These are phyloP conservation scores for Agonopterix heracliana DNA, from an alignment of 2,888 invertebrate genomes.

Conservation along the genomic window DNA sequence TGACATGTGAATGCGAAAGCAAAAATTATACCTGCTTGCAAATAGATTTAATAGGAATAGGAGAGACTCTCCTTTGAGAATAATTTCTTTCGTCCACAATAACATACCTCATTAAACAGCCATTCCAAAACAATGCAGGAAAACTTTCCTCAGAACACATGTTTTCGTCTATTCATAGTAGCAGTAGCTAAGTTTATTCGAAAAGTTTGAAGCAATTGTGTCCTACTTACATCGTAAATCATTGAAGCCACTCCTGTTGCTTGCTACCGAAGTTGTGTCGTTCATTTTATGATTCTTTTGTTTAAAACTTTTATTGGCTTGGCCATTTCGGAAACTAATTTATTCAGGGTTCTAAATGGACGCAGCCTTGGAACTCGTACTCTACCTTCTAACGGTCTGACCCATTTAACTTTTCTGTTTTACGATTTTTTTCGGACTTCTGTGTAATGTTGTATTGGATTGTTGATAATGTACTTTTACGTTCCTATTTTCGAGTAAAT, in stretches of 20 bases:
- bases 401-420: conserved; percentile 45
- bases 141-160: conserved; percentile 39
- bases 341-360: conserved; percentile 60
- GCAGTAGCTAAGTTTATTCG: conserved; percentile 48
- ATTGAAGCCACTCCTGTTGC: conserved; percentile 62
- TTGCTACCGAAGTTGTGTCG: conserved; percentile 59
- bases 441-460: conserved; percentile 21
- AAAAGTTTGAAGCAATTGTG: conserved; percentile 63
- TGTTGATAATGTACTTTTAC: background rate
- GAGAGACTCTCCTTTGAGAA: too few species aligned
- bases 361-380: conserved; percentile 53
- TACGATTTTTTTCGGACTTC: conserved; percentile 44
- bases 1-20: too few species aligned
- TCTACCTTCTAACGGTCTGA: conserved; percentile 44
- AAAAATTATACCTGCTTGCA: too few species aligned
- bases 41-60: too few species aligned
- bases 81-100: too few species aligned
- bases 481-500: background rate
- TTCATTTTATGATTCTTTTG: conserved; percentile 74
- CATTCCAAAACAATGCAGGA: conserved; percentile 5
- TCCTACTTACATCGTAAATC: conserved; percentile 65
- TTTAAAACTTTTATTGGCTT: conserved; percentile 74
- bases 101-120: conserved; percentile 6
- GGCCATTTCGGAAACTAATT: conserved; percentile 70
- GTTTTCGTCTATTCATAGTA: conserved; percentile 55